Base-by-base conservation (phyloP, 2,888 invertebrate genomes). In the Lepidochrysops patricia region DNA sequence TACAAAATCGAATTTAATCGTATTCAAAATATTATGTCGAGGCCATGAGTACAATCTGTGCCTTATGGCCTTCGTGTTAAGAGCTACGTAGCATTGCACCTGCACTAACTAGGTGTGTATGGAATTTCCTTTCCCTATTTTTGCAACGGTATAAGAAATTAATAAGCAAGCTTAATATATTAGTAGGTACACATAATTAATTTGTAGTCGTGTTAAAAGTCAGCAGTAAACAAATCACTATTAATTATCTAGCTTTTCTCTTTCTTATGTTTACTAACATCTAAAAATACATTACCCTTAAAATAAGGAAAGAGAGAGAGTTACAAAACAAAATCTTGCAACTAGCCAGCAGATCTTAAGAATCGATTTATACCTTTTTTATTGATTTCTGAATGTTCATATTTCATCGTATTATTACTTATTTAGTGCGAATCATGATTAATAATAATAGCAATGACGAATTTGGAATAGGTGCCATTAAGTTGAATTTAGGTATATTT, bases 121-220 rank as follows among this genome's bases (percentile, higher is more conserved):
- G 71, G 73, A 74, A 82, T 80, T 75, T 77, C 79, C 82, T 77
- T 79, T 83, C 80, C 75, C 77, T 72, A 63, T 70, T 70, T 74
- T 73, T 72, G 67, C 61, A 64, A 32, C 59, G 57, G 61, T 26
- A 9, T 13, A 29, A 15, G 13, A 15, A 12, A 5, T 52, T 52
- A n/a, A 50, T 4, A 12, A 12, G 34, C 34, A 7, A 37, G 15
- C 32, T 32, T 32, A 32, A 32, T 7, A 32, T 5, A 32, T 32
- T 32, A 32, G 13, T 37, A n/a, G n/a, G n/a, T n/a, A n/a, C 4
- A 0, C 12, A 34, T 34, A 0, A 34, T n/a, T 34, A 34, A 34
- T 34, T 2, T 2, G n/a, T n/a, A 34, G n/a, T 3, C 4, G 34
- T 32, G 2, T 32, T 32, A 32, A 2, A 2, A n/a, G n/a, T n/a